Base-by-base conservation (phyloP, 2,888 invertebrate genomes). In the Drosophila flavopinicola region DNA sequence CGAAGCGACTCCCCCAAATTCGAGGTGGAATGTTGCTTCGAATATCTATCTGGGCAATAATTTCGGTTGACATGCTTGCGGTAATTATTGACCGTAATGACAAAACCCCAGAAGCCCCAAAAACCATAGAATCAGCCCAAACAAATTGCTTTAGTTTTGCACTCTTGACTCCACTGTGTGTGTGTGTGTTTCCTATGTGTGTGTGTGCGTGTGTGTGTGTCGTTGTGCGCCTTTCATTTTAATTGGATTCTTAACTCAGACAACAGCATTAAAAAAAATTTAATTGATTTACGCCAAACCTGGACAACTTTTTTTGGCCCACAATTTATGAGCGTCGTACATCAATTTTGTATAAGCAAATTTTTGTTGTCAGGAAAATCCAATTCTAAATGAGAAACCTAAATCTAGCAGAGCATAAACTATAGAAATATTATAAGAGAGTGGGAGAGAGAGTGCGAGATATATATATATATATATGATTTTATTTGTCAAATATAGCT, bases 51-150 rank as follows among this genome's bases (percentile, higher is more conserved):
- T 72, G 71, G 84, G 78, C 88, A 88, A 85, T 88, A 88, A 89
- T 89, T 89, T 84, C 77, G 78, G 83, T 87, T 89, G 89, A 88
- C 89, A 89, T 84, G 88, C 85, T 88, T 89, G 89, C 76, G 85
- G 90, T 87, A 87, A 89, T 90, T 87, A 89, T 88, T 84, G 88
- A 83, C 89, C 89, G 83, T 88, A 88, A 88, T 89, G 82, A 88
- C 88, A 88, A 89, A 89, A 78, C 87, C 78, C 87, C 87, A 59
- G 88, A 89, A 89, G 75, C 87, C 78, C 87, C 87, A 59, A 58
- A 66, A 77, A 48, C 66, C 82, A 63, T 63, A 60, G 64, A 56
- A 64, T 38, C 51, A 54, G 53, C 44, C 63, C 56, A 44, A 60
- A 84, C 86, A 79, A 86, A 86, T 79, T 85, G 86, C 86, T 84